Evolutionary conservation across 2,888 invertebrate genomes (phyloP), one percentile per base, ranked within the genome.

Genomic region (Sinhomidia bicolor): DNA sequence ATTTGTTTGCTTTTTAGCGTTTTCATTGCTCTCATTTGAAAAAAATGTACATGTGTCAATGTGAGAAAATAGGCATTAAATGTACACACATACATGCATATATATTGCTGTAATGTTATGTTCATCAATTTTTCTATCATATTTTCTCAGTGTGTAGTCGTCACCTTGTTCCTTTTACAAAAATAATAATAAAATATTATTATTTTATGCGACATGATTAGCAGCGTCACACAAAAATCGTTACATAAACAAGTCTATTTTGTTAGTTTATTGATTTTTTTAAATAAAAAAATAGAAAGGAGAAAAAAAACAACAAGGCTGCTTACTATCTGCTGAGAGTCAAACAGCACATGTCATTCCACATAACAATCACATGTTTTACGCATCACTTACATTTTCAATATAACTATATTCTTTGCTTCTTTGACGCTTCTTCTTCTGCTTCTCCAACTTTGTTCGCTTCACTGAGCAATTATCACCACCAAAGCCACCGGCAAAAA

Each of bases 321-420:
- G 74, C 17, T 74, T 26, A 23, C 14, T 36, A 74, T 74, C 41
- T 68, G 41, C 41, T 68, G 41, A 68, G 47, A 44, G 47, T n/a
- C n/a, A n/a, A 74, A 47, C 36, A 74, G 74, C 74, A 74, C 74
- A 74, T 47, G 74, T 74, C 74, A 74, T 74, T 44, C 47, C 74
- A 74, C 14, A 74, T 26, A 47, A 74, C 47, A 74, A 26, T 74
- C 47, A 23, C 74, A 14, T 74, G 44, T 47, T 44, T 74, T 74
- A 74, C 74, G 74, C 74, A 74, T 74, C 74, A 74, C 74, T 74
- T 74, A 74, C 74, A 74, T 74, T 74, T 74, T 74, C 47, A 68
- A 41, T 51, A 51, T 5, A n/a, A 51, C 36, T 36, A 36, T 36
- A 5, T 36, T 74, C 2, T 44, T 6, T 47, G 17, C 20, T 41